Conservation (phyloP, 2,797 vertebrate genomes). For the Rhinella marina region DNA sequence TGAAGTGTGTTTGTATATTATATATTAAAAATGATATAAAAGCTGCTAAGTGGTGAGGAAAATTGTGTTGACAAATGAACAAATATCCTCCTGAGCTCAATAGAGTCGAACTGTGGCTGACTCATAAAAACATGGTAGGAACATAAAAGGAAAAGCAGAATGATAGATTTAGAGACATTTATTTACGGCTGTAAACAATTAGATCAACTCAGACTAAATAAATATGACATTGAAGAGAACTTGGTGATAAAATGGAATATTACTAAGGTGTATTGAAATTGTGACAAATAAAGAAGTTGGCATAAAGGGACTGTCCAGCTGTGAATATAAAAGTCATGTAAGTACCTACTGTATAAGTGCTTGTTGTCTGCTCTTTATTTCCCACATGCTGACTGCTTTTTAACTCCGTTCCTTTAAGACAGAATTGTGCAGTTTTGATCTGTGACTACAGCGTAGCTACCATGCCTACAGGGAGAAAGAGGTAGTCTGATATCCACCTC, state of each 20-base stretch:
- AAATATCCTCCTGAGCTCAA: not conserved
- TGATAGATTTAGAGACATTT: not conserved
- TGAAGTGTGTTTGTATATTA: not conserved
- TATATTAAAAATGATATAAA: not conserved
- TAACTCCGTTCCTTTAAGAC: too few relatives aligned
- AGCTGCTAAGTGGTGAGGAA: not conserved
- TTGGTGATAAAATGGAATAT: not conserved
- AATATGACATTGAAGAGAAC: not conserved
- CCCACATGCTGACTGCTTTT: too few relatives aligned
- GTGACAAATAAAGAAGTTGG: not conserved
- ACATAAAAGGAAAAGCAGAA: not conserved
- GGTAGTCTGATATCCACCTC: too few relatives aligned
- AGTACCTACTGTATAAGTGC: too few relatives aligned
- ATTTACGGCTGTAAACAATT: not conserved
- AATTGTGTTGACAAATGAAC: not conserved
- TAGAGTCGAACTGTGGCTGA: not conserved
- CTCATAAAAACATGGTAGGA: not conserved
- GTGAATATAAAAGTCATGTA: not conserved
- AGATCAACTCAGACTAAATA: not conserved
- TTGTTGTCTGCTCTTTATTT: too few relatives aligned
- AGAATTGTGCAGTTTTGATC: too few relatives aligned
- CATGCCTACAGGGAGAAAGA: too few relatives aligned
- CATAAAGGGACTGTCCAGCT: not conserved
- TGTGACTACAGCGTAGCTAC: too few relatives aligned
- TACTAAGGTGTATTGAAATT: not conserved